These are phyloP conservation scores for Rhineura floridana DNA, from an alignment of 2,113 vertebrate genomes.

Conservation along the genomic window DNA sequence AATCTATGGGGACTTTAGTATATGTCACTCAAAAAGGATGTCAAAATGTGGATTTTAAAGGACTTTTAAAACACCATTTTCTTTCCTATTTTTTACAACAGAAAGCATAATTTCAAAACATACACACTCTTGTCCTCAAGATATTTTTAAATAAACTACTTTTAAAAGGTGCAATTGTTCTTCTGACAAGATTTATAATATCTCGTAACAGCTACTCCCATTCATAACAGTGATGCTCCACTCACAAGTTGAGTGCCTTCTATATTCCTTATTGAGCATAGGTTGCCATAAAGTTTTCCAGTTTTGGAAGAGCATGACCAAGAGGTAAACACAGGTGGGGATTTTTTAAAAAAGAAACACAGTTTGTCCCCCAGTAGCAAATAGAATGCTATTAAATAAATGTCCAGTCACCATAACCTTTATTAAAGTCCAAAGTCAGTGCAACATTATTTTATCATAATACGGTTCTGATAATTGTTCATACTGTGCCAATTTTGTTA, in stretches of 20 bases:
- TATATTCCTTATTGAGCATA: neutral
- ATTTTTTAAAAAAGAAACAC: neutral
- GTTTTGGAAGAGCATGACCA: conserved; percentile 35
- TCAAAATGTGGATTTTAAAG: conserved; percentile 17
- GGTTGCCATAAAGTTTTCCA: conserved; percentile 14
- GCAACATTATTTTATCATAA: conserved; percentile 21
- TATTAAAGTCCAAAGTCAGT: conserved; percentile 19
- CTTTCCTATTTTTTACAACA: conserved; percentile 3
- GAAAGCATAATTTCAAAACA: conserved; percentile 25
- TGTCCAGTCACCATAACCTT: neutral
- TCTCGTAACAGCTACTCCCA: conserved; percentile 6
- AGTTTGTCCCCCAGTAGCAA: neutral
- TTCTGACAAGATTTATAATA: neutral
- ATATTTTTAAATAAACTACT: neutral
- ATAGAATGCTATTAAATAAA: conserved; percentile 31
- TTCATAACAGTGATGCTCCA: neutral
- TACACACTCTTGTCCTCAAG: neutral
- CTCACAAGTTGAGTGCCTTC: neutral
- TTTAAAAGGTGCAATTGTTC: conserved; percentile 20
- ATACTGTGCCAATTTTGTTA: conserved; percentile 58
- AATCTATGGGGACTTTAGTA: neutral
- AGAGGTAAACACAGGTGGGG: neutral
- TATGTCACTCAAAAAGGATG: neutral
- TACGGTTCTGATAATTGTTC: neutral
- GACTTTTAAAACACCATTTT: conserved; percentile 19